Evolutionary conservation across 2,888 invertebrate genomes (phyloP).

Genomic region (Creontiades dilutus): DNA sequence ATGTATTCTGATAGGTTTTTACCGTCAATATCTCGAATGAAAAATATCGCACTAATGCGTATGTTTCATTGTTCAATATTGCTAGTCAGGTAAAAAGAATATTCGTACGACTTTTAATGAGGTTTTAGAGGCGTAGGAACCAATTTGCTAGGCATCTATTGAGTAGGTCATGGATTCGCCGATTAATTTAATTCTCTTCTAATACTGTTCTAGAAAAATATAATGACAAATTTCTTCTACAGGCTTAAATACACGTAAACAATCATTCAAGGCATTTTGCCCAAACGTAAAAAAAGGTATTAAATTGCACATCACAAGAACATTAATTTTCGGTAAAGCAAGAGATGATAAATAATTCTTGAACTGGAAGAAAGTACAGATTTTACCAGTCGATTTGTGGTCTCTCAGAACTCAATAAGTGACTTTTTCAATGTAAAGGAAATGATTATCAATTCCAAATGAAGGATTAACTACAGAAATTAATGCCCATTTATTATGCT

Average conservation of each 20-base stretch:
- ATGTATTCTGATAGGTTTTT: neutral
- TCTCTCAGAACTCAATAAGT: no score
- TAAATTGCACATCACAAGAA: no score
- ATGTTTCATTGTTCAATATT: neutral
- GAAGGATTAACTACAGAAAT: no score
- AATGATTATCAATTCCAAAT: no score
- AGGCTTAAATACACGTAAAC: neutral
- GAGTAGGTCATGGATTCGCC: neutral
- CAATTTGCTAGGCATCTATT: neutral
- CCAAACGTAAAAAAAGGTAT: no score
- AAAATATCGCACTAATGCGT: neutral
- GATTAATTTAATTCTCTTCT: neutral
- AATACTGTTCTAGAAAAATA: constrained; percentile 13
- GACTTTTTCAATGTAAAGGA: no score
- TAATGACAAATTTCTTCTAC: neutral
- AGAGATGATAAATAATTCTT: no score
- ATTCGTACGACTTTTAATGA: neutral
- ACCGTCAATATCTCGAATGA: neutral
- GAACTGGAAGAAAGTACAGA: no score
- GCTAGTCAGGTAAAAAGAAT: neutral
- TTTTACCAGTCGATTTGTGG: no score
- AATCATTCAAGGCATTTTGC: no score
- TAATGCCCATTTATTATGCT: no score
- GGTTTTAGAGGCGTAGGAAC: constrained; percentile 16
- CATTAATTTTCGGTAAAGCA: no score